Evolutionary conservation across 2,888 invertebrate species (phyloP).

Genomic region (Pterostichus niger): DNA sequence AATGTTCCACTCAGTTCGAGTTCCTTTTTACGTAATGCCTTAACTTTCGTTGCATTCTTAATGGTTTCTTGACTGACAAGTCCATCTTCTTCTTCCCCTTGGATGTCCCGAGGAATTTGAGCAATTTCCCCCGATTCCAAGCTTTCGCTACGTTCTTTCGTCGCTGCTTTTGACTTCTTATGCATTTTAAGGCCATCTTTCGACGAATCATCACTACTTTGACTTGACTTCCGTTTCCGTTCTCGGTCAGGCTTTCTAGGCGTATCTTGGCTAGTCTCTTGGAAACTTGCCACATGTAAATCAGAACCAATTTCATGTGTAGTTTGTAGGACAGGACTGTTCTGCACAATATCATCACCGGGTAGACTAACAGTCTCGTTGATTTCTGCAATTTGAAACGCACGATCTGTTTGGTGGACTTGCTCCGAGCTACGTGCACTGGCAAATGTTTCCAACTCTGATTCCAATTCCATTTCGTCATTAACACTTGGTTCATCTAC

Average conservation of each 20-base stretch:
- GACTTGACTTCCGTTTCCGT: slow-evolving; percentile 71
- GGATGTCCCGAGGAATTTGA: slow-evolving; percentile 77
- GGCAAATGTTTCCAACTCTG: slow-evolving; percentile 83
- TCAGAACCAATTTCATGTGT: slow-evolving; percentile 77
- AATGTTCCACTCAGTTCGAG: slow-evolving; percentile 72
- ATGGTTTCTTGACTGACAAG: slow-evolving; percentile 78
- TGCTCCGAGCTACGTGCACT: slow-evolving; percentile 83
- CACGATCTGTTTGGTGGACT: slow-evolving; percentile 72
- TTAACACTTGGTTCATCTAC: slow-evolving; percentile 77
- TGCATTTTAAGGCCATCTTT: slow-evolving; percentile 74
- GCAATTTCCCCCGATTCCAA: slow-evolving; percentile 74
- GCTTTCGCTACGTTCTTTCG: slow-evolving; percentile 75
- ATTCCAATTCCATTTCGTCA: slow-evolving; percentile 81
- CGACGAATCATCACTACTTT: slow-evolving; percentile 78
- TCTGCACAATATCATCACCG: slow-evolving; percentile 72
- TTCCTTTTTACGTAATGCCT: slow-evolving; percentile 74
- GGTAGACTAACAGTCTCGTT: slow-evolving; percentile 76
- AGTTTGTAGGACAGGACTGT: slow-evolving; percentile 73
- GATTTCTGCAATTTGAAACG: slow-evolving; percentile 76
- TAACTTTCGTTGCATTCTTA: slow-evolving; percentile 76
- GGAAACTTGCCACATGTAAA: slow-evolving; percentile 75
- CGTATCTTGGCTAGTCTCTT: slow-evolving; percentile 77
- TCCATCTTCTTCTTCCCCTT: slow-evolving; percentile 81
- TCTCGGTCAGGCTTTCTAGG: slow-evolving; percentile 72
- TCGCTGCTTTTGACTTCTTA: slow-evolving; percentile 70